Conservation (phyloP, 2,888 invertebrate genomes). For the Anoncus sp. region DNA sequence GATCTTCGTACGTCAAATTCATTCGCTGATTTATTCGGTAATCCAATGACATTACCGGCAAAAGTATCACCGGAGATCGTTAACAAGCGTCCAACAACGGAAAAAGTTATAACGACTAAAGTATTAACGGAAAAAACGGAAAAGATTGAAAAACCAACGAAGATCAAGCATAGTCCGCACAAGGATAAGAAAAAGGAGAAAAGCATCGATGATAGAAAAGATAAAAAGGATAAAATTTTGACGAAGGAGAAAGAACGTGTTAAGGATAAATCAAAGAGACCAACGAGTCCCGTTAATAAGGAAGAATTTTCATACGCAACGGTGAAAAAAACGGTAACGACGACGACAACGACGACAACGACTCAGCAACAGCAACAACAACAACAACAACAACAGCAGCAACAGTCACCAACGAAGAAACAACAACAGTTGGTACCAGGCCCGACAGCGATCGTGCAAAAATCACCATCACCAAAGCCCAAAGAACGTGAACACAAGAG, state of each 20-base stretch:
- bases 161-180: conserved; percentile 85
- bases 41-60: conserved; percentile 89
- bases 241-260: conserved; percentile 85
- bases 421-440: conserved; percentile 79
- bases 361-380: too few relatives aligned
- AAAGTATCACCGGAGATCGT: conserved; percentile 89
- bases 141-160: conserved; percentile 83
- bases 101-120: conserved; percentile 78
- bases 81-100: conserved; percentile 84
- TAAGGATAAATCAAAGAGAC: conserved; percentile 84
- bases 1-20: conserved; percentile 85
- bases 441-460: conserved; percentile 73
- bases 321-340: conserved; percentile 50
- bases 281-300: conserved; percentile 82
- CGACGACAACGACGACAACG: too few relatives aligned
- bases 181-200: conserved; percentile 84
- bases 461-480: conserved; percentile 76
- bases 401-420: conserved; percentile 79
- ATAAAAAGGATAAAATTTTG: conserved; percentile 84
- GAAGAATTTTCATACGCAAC: conserved; percentile 64
- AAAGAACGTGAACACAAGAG: conserved; percentile 81
- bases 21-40: conserved; percentile 93
- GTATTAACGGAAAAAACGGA: conserved; percentile 85
- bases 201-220: conserved; percentile 82
- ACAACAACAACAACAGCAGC: too few relatives aligned